Conservation (phyloP, 2,797 vertebrate species). For the Characodon lateralis region DNA sequence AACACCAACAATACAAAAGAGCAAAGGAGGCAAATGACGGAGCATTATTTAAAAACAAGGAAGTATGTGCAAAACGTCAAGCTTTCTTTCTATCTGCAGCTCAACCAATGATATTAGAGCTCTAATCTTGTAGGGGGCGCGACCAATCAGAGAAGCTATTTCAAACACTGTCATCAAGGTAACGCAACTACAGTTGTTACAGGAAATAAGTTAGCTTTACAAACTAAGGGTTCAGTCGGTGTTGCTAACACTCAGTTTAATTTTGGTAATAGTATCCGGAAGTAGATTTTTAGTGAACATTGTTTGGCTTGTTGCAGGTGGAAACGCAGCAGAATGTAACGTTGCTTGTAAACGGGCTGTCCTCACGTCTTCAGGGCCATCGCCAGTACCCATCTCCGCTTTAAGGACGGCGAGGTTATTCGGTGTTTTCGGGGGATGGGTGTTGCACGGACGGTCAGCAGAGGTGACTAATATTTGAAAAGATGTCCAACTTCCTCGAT, state of each 20-base stretch:
- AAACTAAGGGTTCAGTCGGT: conserved; percentile 24
- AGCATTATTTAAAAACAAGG: background rate
- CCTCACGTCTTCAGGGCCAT: conserved; percentile 31
- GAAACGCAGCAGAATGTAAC: conserved; percentile 68
- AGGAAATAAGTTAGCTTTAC: background rate
- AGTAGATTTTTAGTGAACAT: accelerated
- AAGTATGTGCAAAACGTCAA: too few relatives aligned
- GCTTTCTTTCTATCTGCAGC: conserved; percentile 30
- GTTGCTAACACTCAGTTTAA: conserved; percentile 20
- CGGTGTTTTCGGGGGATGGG: conserved; percentile 57
- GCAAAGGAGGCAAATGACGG: background rate
- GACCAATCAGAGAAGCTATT: conserved; percentile 44
- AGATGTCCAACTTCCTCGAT: conserved; percentile 85
- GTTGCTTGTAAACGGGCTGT: conserved; percentile 45
- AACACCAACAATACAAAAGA: background rate
- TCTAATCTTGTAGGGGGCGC: conserved; percentile 41
- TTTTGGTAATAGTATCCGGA: conserved; percentile 41
- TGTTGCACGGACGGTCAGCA: conserved; percentile 29
- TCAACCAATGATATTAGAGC: conserved; percentile 48
- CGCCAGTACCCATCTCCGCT: conserved; percentile 3
- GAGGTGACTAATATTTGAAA: conserved; percentile 54
- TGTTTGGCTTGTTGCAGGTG: accelerated
- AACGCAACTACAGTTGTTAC: background rate
- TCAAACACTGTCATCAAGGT: conserved; percentile 18
- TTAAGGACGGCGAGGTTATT: conserved; percentile 30